A percentile compares a stretch with the other conserved stretches of the same genome.
Conservation (phyloP, 2,797 vertebrate species). For the Gallinago solitaria region DNA sequence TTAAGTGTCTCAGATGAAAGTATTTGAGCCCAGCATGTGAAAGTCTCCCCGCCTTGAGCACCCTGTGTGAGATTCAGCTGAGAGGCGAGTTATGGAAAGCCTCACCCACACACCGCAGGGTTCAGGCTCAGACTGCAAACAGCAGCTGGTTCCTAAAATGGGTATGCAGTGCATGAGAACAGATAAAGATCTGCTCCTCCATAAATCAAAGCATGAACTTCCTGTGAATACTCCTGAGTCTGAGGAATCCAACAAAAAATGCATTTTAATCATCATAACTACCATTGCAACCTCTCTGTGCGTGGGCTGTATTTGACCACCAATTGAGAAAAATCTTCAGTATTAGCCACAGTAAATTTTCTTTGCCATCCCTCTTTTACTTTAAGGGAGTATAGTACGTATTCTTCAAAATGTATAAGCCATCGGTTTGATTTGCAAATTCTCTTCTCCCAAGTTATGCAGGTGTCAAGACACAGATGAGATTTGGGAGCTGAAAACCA, state of each 20-base stretch:
- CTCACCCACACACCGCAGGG: accelerated
- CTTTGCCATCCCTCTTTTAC: background rate
- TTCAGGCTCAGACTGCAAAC: background rate
- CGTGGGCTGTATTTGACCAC: background rate
- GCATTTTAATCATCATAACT: background rate
- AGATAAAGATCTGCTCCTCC: background rate
- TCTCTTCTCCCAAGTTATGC: background rate
- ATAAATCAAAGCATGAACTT: background rate
- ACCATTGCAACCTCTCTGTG: background rate
- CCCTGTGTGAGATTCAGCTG: background rate
- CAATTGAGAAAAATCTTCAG: background rate
- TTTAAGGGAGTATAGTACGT: background rate
- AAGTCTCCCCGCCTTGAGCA: background rate
- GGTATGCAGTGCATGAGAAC: background rate
- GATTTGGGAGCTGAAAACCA: background rate
- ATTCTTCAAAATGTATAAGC: background rate
- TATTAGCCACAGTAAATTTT: background rate
- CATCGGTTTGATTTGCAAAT: background rate
- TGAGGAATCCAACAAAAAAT: background rate
- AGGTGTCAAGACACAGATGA: background rate
- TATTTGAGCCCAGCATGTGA: background rate
- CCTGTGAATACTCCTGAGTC: background rate
- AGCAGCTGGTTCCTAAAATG: background rate
- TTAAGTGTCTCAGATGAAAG: background rate
- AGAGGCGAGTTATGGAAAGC: background rate